These are phyloP conservation scores for Anhinga rufa DNA, from an alignment of 2,113 vertebrate species.

Conservation along the genomic window DNA sequence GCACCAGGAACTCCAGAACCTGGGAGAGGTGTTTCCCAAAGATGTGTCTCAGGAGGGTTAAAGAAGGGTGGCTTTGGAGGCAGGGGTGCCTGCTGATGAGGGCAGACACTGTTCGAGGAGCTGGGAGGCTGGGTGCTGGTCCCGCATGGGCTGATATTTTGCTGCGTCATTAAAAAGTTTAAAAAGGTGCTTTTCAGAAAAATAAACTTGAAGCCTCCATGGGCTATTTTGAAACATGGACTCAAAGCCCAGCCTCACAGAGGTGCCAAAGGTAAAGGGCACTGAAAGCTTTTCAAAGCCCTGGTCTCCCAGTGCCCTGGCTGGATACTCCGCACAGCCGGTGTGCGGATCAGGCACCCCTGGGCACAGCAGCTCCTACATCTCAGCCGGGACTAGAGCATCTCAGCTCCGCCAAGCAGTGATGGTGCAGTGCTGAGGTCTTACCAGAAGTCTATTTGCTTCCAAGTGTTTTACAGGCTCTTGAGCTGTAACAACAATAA, in stretches of 20 bases:
- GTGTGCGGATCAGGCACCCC: rapidly evolving
- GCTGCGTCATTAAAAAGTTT: neutral
- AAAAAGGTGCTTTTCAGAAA: neutral
- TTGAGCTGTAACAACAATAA: neutral
- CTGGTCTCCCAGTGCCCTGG: neutral
- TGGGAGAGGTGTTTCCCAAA: neutral
- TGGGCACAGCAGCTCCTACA: neutral
- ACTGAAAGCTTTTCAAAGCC: neutral
- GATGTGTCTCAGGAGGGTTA: neutral
- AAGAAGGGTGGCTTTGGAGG: neutral
- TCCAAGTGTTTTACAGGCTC: neutral
- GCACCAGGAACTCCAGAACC: rapidly evolving
- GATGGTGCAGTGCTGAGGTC: neutral
- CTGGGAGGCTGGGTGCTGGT: neutral
- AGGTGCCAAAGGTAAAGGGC: neutral
- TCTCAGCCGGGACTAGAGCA: neutral
- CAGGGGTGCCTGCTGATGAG: neutral
- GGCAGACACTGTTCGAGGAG: neutral
- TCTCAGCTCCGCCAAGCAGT: neutral
- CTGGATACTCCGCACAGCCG: neutral
- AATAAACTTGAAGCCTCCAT: neutral
- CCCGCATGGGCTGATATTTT: neutral
- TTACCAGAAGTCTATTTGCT: neutral
- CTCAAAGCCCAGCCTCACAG: neutral
- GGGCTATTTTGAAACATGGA: neutral